Base-by-base conservation (phyloP, 2,797 vertebrate species). In the Macropodus opercularis region DNA sequence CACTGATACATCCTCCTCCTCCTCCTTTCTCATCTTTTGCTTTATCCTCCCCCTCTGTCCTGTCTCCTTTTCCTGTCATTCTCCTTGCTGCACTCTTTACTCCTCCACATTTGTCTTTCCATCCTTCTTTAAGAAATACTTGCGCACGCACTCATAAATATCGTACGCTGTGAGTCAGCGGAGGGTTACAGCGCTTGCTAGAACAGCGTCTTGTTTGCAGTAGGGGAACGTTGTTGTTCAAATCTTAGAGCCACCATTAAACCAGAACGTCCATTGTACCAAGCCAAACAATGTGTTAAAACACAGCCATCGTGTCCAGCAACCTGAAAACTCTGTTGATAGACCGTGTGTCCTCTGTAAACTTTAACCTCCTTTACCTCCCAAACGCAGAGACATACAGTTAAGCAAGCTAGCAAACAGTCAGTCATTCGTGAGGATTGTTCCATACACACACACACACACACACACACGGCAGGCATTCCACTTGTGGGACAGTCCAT, bases 401-500 rank as follows among this genome's bases (percentile, higher is more conserved):
- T 69, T 56, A 63, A 72, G 60, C 44, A 47, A 49, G 49, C 50
- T 49, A 48, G 49, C 24, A 63, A 27, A 29, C 47, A 75, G 51
- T 69, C 57, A 70, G 22, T 46, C 3, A 41, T n/a, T n/a, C n/a
- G 31, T 35, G 65, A 42, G 59, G 34, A 36, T 38, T 60, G 39
- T 73, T 73, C 47, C 19, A 60, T 22, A 47, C 31, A 21, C 50
- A 60, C 57, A 54, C 62, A 66, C 51, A 67, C 14, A 52, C 64
- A 83, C 77, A 57, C 70, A 80, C 80, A 79, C 85, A 88, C 87
- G 79, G 84, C 73, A 87, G 86, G 89, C 91, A 94, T 94, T 94
- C 90, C 91, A 91, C 87, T 92, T 85, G 87, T 87, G 90, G 91
- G 90, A 92, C 87, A 87, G 77, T 76, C 83, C 91, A 89, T 89